Conservation (phyloP, 1,140 invertebrate genomes). For the Aphelinus certus region DNA sequence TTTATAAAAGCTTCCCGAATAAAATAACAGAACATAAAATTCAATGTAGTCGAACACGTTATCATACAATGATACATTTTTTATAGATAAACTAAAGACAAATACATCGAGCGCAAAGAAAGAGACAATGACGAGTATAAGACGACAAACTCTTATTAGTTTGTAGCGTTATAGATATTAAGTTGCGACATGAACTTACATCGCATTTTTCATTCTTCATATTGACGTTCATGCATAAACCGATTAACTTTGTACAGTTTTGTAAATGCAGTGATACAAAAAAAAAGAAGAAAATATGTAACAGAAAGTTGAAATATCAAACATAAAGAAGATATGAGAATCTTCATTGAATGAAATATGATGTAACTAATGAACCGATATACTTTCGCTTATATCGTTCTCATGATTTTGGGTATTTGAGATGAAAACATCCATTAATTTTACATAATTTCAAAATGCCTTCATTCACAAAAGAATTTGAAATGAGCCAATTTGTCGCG, state of each 20-base stretch:
- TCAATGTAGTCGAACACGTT: no score
- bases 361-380: background rate
- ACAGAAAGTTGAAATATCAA: no score
- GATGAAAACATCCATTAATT: slow-evolving; percentile 10
- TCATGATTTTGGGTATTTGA: slow-evolving; percentile 8
- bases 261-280: slow-evolving; percentile 22
- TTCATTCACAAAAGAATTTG: background rate
- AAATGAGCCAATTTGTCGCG: no score
- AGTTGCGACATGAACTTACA: slow-evolving; percentile 4
- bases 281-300: background rate
- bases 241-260: slow-evolving; percentile 36
- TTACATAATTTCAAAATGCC: background rate
- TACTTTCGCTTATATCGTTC: slow-evolving; percentile 11
- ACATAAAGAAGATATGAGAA: background rate
- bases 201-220: slow-evolving; percentile 10
- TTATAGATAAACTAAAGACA: background rate
- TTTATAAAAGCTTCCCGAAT: background rate
- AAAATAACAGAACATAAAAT: no score
- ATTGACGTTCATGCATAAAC: slow-evolving; percentile 9
- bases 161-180: slow-evolving; percentile 27
- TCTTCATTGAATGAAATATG: background rate
- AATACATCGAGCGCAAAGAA: slow-evolving; percentile 22
- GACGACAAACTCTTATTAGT: slow-evolving; percentile 25
- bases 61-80: no score
- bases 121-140: slow-evolving; percentile 5